Percentiles rank a stretch among this genome's conserved stretches.
phyloP scores from a whole-genome alignment of 2,797 vertebrate species.

The Allobates femoralis region DNA sequence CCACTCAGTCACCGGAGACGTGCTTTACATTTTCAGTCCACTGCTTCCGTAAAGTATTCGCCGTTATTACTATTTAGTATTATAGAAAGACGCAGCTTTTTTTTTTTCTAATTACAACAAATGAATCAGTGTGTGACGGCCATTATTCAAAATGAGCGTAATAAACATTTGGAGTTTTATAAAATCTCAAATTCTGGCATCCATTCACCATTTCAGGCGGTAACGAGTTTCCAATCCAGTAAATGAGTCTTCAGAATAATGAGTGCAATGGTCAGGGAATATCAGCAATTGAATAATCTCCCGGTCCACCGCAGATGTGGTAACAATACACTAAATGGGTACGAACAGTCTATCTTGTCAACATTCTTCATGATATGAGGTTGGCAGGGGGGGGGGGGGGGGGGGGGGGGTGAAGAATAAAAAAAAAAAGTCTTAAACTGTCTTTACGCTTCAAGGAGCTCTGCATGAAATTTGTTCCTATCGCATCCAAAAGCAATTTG shows the following conservation, averaged over 20 bases:
- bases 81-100: not conserved
- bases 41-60: not conserved
- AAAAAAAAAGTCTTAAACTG: conserved; percentile 2
- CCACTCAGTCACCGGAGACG: too few species aligned
- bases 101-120: not conserved
- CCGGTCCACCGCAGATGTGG: conserved; percentile 12
- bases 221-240: conserved; percentile 3
- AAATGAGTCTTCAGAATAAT: conserved; percentile 9
- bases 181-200: not conserved
- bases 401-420: too few species aligned
- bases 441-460: conserved; percentile 30
- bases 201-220: not conserved
- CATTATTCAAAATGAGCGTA: not conserved
- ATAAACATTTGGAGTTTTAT: not conserved
- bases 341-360: conserved; percentile 27
- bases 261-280: not conserved
- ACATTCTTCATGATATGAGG: conserved; percentile 24
- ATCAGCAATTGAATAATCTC: not conserved
- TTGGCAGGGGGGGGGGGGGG: too few species aligned
- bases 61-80: not conserved
- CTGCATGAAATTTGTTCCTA: conserved; percentile 42
- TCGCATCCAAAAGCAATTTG: conserved; percentile 45
- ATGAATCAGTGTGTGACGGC: not conserved
- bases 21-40: not conserved
- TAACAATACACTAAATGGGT: conserved; percentile 16